Percentiles rank a stretch among this genome's conserved stretches.
Conservation (phyloP, 2,113 vertebrate species). For the Merops nubicus region DNA sequence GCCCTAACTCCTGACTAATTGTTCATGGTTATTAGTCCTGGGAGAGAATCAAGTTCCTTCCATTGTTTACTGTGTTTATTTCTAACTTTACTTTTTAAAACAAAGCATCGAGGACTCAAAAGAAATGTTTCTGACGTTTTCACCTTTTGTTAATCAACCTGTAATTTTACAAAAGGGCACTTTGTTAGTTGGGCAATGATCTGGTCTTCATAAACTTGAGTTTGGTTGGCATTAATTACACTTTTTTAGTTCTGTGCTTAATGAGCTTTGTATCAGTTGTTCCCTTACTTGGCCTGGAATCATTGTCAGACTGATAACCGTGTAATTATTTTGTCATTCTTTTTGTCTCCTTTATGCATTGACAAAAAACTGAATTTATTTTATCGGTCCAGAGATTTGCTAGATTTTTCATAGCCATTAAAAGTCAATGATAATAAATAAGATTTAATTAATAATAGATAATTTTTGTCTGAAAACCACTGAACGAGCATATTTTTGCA, state of each 20-base stretch:
- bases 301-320: not conserved
- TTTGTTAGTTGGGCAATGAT: not conserved
- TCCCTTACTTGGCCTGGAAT: not conserved
- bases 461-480: not conserved
- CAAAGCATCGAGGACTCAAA: not conserved
- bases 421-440: not conserved
- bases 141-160: not conserved
- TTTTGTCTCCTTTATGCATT: not conserved
- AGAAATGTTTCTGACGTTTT: not conserved
- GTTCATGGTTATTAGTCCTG: no score
- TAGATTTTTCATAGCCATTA: not conserved
- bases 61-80: rapidly evolving
- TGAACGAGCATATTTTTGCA: not conserved
- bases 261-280: not conserved
- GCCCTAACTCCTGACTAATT: not conserved
- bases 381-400: not conserved
- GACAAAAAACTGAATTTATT: not conserved
- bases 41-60: not conserved
- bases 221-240: constrained; percentile 5
- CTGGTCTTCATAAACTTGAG: not conserved
- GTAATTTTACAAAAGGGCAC: not conserved
- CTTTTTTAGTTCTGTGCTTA: not conserved
- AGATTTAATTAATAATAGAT: no score
- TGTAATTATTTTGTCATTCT: not conserved
- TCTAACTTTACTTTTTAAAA: not conserved